phyloP scores from a whole-genome alignment of 2,113 vertebrate species.

The Alouatta palliata region DNA sequence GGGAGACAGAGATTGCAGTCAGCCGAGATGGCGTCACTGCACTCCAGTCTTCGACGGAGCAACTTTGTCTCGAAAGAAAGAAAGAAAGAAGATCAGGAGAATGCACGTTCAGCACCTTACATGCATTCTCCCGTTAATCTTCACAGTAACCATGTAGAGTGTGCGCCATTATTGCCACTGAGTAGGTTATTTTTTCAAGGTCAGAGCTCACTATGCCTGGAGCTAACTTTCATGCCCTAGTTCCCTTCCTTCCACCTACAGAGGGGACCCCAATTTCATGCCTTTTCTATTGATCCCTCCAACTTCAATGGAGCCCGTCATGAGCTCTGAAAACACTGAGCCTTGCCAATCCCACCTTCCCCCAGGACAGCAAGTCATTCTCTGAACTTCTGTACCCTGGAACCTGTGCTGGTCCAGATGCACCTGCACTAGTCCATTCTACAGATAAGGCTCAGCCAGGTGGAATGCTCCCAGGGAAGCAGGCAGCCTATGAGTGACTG shows the following conservation, averaged over 20 bases:
- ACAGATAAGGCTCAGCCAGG: neutral
- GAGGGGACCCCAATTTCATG: rapidly evolving
- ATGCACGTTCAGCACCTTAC: neutral
- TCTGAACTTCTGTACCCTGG: neutral
- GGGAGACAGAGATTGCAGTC: no score
- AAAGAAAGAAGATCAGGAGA: neutral
- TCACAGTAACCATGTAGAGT: neutral
- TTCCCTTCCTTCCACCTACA: neutral
- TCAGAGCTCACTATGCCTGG: neutral
- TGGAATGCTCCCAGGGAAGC: neutral
- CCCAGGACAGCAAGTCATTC: neutral
- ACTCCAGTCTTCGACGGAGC: no score
- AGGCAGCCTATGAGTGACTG: no score
- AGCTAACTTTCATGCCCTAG: neutral
- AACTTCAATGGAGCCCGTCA: neutral
- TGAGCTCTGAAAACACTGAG: neutral
- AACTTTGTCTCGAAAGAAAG: no score
- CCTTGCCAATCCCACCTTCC: neutral
- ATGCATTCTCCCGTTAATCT: neutral
- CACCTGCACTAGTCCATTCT: neutral
- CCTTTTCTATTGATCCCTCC: neutral
- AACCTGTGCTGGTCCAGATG: neutral
- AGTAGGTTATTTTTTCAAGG: neutral
- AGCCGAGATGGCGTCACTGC: no score
- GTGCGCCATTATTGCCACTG: neutral